Conservation (phyloP, 2,888 invertebrate species). For the Neocrepidodera transversa region DNA sequence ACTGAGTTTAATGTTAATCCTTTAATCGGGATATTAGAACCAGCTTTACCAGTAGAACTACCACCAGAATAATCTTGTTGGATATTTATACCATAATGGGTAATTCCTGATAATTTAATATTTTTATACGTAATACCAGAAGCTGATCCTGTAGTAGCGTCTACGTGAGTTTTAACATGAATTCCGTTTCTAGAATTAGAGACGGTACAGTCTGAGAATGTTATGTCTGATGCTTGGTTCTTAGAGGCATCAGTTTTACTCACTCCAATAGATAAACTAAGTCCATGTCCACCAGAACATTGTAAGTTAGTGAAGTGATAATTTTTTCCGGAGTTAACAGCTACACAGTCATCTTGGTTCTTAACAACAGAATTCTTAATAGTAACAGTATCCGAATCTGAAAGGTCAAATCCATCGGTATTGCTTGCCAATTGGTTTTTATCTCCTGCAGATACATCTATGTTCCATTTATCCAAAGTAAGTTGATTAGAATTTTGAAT, state of each 20-base stretch:
- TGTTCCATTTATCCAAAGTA: slow-evolving; percentile 28
- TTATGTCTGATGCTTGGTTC: slow-evolving; percentile 37
- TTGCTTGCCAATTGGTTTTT: slow-evolving; percentile 29
- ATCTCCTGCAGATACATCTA: slow-evolving; percentile 38
- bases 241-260: slow-evolving; percentile 27
- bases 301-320: slow-evolving; percentile 31
- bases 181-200: slow-evolving; percentile 40
- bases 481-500: slow-evolving; percentile 25
- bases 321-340: slow-evolving; percentile 39
- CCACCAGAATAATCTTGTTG: slow-evolving; percentile 41
- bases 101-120: slow-evolving; percentile 37
- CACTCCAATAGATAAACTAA: slow-evolving; percentile 42
- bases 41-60: slow-evolving; percentile 30
- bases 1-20: background rate
- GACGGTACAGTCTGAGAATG: slow-evolving; percentile 36
- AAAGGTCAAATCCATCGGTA: slow-evolving; percentile 40
- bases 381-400: slow-evolving; percentile 24
- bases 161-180: slow-evolving; percentile 41
- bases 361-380: slow-evolving; percentile 38
- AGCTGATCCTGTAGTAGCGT: slow-evolving; percentile 37
- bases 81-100: slow-evolving; percentile 39
- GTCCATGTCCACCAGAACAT: slow-evolving; percentile 42
- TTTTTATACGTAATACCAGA: slow-evolving; percentile 37
- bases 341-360: slow-evolving; percentile 44
- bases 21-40: slow-evolving; percentile 39